Conservation (phyloP, 2,797 vertebrate genomes). For the Paratrypauchen microcephalus region DNA sequence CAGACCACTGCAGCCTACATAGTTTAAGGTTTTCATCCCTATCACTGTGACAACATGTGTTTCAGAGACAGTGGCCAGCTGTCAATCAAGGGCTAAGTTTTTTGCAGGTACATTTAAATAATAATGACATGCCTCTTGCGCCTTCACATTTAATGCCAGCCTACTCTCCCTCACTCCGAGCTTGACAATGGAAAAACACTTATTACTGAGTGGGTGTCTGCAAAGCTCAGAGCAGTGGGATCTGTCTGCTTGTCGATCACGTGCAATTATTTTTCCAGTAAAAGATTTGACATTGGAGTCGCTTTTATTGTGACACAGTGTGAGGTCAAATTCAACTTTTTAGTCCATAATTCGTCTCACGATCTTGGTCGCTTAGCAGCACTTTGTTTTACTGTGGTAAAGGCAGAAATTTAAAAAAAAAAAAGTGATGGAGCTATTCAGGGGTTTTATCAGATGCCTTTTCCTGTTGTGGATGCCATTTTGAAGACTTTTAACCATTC, state of each 20-base stretch:
- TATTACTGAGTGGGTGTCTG: constrained; percentile 29
- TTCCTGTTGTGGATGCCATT: constrained; percentile 19
- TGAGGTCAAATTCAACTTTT: constrained; percentile 33
- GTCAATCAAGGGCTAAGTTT: constrained; percentile 53
- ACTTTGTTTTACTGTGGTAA: constrained; percentile 36
- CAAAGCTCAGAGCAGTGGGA: constrained; percentile 11
- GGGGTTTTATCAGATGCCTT: background rate
- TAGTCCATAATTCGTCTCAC: constrained; percentile 61
- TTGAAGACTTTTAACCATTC: background rate
- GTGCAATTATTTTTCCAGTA: constrained; percentile 19
- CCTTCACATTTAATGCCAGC: constrained; percentile 27
- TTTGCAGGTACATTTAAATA: constrained; percentile 40
- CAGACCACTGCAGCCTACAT: background rate
- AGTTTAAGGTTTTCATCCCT: constrained; percentile 13
- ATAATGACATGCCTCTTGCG: constrained; percentile 28
- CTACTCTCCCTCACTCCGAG: constrained; percentile 19
- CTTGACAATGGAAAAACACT: constrained; percentile 42
- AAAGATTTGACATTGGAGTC: constrained; percentile 45
- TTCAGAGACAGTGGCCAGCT: constrained; percentile 33
- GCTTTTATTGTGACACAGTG: constrained; percentile 34
- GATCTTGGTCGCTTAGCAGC: constrained; percentile 47
- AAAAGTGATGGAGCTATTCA: constrained; percentile 44
- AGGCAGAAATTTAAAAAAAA: constrained; percentile 39
- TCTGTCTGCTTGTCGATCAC: constrained; percentile 26
- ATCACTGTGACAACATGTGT: constrained; percentile 48